Base-by-base conservation (phyloP, 2,113 vertebrate species). In the Trogon surrucura region DNA sequence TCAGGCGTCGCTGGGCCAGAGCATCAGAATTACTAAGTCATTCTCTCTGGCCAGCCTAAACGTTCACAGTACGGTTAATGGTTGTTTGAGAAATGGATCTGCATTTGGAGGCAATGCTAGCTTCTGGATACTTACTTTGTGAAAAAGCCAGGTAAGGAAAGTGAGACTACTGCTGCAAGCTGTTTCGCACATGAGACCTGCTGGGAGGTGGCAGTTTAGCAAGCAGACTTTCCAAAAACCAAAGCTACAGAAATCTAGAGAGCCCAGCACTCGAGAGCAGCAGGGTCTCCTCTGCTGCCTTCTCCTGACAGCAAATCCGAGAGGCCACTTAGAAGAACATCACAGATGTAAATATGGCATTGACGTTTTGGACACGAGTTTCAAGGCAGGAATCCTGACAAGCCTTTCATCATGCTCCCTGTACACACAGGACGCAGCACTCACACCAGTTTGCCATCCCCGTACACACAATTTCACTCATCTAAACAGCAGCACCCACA, bases 401-500 rank as follows among this genome's bases (percentile, higher is more conserved):
- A 89, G 18, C 32, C 64, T 88, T 91, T 83, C 3, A 1, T 19
- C 38, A 34, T 0, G 0, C 2, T 60, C n/a, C 25, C 44, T 67
- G 48, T 34, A 38, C 48, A 27, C 48, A 44, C 0, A 4, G n/a
- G 34, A 72, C 58, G 73, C 30, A 20, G 38, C 11, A 23, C 44
- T 62, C 3, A 0, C 53, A 65, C 6, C 50, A 34, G 34, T 89
- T 16, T 72, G 36, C n/a, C 58, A 29, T 30, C 5, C 1, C n/a
- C 0, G 0, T 26, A 32, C 2, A 0, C 2, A 3, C 0, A 1
- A 23, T 32, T 70, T 79, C 10, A 50, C 41, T 81, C 36, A 45
- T 70, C 19, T 11, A 15, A 80, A 27, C 17, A 73, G n/a, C 25
- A 73, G 22, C 16, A 44, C 13, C 53, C 2, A 0, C 29, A 70